These are phyloP conservation scores for Alethe castanea DNA, from an alignment of 2,113 vertebrate species.

Conservation along the genomic window DNA sequence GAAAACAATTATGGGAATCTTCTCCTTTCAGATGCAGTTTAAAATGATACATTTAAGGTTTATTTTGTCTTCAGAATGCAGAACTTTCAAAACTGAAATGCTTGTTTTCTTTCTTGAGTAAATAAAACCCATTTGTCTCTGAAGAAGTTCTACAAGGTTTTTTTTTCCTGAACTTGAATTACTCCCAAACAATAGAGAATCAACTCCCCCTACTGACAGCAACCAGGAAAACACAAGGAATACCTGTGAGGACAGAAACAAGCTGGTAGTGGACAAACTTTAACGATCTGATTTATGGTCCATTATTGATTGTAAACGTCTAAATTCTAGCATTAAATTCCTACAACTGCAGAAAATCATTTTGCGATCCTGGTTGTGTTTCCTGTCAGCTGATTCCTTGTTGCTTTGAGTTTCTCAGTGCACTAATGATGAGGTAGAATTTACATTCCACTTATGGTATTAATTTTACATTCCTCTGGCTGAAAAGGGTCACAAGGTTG, in stretches of 20 bases:
- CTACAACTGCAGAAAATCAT: slow-evolving; percentile 73
- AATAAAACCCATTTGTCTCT: neutral
- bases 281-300: slow-evolving; percentile 75
- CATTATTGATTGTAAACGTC: slow-evolving; percentile 77
- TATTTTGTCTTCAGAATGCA: neutral
- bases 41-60: neutral
- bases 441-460: slow-evolving; percentile 84
- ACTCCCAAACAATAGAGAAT: slow-evolving; percentile 85
- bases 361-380: slow-evolving; percentile 66
- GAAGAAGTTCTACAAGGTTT: neutral
- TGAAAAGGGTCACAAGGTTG: slow-evolving; percentile 82
- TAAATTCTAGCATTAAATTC: slow-evolving; percentile 78
- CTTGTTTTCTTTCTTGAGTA: neutral
- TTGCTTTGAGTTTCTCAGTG: slow-evolving; percentile 68
- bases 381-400: slow-evolving; percentile 73
- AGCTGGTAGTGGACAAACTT: slow-evolving; percentile 66
- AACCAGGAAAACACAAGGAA: slow-evolving; percentile 73
- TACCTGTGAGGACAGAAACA: slow-evolving; percentile 56
- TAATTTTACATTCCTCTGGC: slow-evolving; percentile 84
- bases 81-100: neutral
- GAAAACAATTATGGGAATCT: neutral
- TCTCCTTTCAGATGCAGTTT: neutral
- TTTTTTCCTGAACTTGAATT: neutral
- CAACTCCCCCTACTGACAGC: slow-evolving; percentile 92
- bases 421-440: slow-evolving; percentile 79